Conservation (phyloP, 2,797 vertebrate genomes). For the Knipowitschia caucasica region DNA sequence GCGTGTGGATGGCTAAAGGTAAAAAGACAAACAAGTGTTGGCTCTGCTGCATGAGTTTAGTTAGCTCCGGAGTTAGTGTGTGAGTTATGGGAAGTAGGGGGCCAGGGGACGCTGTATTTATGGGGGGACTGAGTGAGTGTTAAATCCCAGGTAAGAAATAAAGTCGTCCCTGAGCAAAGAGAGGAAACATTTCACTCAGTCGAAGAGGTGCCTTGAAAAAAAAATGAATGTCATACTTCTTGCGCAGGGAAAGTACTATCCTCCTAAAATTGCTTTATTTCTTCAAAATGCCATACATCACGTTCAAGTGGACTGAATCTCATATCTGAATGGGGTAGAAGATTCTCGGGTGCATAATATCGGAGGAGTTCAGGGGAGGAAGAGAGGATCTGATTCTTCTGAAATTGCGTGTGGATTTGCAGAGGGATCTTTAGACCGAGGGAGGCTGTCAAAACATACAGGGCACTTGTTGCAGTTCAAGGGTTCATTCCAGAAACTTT, state of each 20-base stretch:
- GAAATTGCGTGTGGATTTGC: constrained; percentile 68
- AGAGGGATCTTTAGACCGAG: constrained; percentile 54
- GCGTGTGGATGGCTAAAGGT: constrained; percentile 59
- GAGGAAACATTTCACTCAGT: constrained; percentile 99
- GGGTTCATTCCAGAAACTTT: constrained; percentile 63
- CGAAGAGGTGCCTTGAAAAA: constrained; percentile 92
- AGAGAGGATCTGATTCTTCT: constrained; percentile 64
- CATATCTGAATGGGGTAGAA: constrained; percentile 59
- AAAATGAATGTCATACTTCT: constrained; percentile 92
- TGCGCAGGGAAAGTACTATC: constrained; percentile 84
- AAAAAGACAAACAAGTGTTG: constrained; percentile 76
- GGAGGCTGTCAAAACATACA: constrained; percentile 64
- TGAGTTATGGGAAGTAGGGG: constrained; percentile 88
- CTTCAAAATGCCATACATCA: constrained; percentile 67
- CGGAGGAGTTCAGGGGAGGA: constrained; percentile 43
- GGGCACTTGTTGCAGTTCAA: constrained; percentile 74
- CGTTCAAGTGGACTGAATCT: constrained; percentile 63
- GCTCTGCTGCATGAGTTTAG: constrained; percentile 83
- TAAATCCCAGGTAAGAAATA: constrained; percentile 99
- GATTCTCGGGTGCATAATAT: constrained; percentile 53
- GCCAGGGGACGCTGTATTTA: constrained; percentile 94
- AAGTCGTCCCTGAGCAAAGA: constrained; percentile 95
- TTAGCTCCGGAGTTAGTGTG: constrained; percentile 77
- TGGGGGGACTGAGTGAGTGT: constrained; percentile 95
- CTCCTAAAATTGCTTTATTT: constrained; percentile 67